Base-by-base conservation (phyloP, 1,140 invertebrate genomes). In the Meteorus sp. region DNA sequence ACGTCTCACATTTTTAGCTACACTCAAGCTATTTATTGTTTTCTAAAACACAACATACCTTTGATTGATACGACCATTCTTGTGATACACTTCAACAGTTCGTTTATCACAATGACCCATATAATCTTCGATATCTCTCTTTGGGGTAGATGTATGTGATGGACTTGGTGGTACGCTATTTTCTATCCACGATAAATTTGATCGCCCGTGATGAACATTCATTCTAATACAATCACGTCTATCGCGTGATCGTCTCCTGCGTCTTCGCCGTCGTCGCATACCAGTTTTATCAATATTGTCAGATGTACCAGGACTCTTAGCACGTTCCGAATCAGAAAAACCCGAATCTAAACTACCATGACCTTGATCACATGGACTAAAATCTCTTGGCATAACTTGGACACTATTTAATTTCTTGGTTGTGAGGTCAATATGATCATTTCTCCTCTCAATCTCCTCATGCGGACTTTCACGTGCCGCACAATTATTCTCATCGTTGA, bases 311-410 rank as follows among this genome's bases (percentile, higher is more conserved):
- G 69, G 69, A 52, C 69, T 66, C 3, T 63, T 62, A 1, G 74
- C 76, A 59, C 70, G 64, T 4, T 80, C 81, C 2, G 81, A 81
- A 52, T 83, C 82, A 2, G 80, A 82, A 64, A 83, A 83, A 4
- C 82, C 82, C 0, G 81, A 83, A 60, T 83, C 82, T 25, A 80
- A 74, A 50, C 81, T 82, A 2, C 74, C 68, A 11, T 82, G 74
- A 56, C 79, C 75, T 3, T 71, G 70, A 37, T 55, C 39, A 17
- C 17, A 33, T 5, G 45, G 55, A n/a, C 20, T 25, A 13, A 22
- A 33, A 29, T 20, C 43, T 37, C 41, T 55, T 7, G 8, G 11
- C 6, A 33, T 6, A 11, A 6, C 29, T 6, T 33, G 6, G 29
- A 33, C 6, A 6, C 11, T 6, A 7, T 11, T 33, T 33, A 7